Percentiles rank a stretch among this genome's conserved stretches.
phyloP scores from a whole-genome alignment of 2,888 invertebrate species.

The Clusia tigrina region DNA sequence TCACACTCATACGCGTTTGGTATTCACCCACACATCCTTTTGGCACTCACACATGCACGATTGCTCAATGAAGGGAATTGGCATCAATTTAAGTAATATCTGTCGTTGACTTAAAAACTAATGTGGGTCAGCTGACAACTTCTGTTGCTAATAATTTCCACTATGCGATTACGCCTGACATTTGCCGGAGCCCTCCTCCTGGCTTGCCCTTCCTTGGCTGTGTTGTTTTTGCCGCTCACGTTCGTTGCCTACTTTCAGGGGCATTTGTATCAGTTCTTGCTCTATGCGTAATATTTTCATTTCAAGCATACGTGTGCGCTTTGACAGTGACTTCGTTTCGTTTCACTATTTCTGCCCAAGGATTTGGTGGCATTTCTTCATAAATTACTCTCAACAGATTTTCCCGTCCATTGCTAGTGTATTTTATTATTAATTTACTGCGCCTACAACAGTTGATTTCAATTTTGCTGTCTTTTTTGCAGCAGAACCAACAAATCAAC shows the following conservation, averaged over 20 bases:
- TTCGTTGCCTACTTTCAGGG: conserved; percentile 15
- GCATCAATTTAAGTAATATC: conserved; percentile 4
- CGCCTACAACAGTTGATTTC: conserved; percentile 4
- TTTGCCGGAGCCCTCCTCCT: too few species aligned
- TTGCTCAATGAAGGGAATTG: not conserved
- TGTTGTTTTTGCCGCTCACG: not conserved
- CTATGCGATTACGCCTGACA: not conserved
- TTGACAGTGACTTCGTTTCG: conserved; percentile 1
- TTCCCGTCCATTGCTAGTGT: not conserved
- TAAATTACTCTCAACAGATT: not conserved
- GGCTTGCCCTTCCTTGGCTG: not conserved
- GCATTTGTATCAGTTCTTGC: not conserved
- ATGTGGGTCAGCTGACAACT: conserved; percentile 17
- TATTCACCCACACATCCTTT: too few species aligned
- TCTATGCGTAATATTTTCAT: not conserved
- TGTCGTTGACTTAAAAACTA: conserved; percentile 15
- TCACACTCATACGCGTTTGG: too few species aligned
- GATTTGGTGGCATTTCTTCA: not conserved
- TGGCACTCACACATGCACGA: not conserved
- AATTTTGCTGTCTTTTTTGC: conserved; percentile 7
- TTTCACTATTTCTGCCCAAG: not conserved
- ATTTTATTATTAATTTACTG: conserved; percentile 15
- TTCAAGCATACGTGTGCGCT: not conserved
- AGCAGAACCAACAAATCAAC: not conserved
- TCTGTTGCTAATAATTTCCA: not conserved